A percentile compares a stretch with the other conserved stretches of the same genome.
Evolutionary conservation across 2,888 invertebrate species (phyloP).

Genomic region (Drosophila tripunctata): DNA sequence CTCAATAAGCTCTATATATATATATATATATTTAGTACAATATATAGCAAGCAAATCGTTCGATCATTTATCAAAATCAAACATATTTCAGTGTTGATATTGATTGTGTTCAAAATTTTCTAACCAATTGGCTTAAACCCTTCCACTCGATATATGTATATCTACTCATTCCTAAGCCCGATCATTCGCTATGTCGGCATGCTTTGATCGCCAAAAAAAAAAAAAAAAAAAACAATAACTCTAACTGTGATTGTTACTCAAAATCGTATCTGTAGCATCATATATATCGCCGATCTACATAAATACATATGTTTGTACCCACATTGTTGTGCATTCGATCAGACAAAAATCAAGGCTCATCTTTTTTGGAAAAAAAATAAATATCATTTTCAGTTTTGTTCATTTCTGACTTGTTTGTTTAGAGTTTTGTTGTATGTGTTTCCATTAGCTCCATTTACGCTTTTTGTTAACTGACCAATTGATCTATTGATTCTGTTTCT

Average conservation of each 20-base stretch:
- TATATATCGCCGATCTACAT: slow-evolving; percentile 19
- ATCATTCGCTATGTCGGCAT: slow-evolving; percentile 64
- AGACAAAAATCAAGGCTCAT: slow-evolving; percentile 39
- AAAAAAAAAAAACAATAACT: no score
- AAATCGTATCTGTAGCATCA: slow-evolving; percentile 49
- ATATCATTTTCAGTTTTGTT: slow-evolving; percentile 41
- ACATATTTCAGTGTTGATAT: slow-evolving; percentile 39
- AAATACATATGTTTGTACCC: slow-evolving; percentile 6
- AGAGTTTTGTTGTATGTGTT: slow-evolving; percentile 40
- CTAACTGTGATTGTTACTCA: slow-evolving; percentile 21
- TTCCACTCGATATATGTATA: slow-evolving; percentile 15
- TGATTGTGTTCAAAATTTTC: background rate
- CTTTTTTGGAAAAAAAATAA: no score
- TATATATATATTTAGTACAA: no score
- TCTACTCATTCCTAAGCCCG: slow-evolving; percentile 34
- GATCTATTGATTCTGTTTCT: slow-evolving; percentile 66
- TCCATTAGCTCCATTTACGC: slow-evolving; percentile 6
- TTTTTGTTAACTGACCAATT: slow-evolving; percentile 59
- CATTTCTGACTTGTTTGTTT: slow-evolving; percentile 41
- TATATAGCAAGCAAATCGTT: slow-evolving; percentile 30
- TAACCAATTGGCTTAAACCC: slow-evolving; percentile 30
- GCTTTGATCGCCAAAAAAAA: slow-evolving; percentile 53
- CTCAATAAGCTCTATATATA: slow-evolving; percentile 22
- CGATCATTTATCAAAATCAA: slow-evolving; percentile 9
- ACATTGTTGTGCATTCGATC: slow-evolving; percentile 48